Evolutionary conservation across 2,888 invertebrate genomes (phyloP).

Genomic region (Polia nebulosa): DNA sequence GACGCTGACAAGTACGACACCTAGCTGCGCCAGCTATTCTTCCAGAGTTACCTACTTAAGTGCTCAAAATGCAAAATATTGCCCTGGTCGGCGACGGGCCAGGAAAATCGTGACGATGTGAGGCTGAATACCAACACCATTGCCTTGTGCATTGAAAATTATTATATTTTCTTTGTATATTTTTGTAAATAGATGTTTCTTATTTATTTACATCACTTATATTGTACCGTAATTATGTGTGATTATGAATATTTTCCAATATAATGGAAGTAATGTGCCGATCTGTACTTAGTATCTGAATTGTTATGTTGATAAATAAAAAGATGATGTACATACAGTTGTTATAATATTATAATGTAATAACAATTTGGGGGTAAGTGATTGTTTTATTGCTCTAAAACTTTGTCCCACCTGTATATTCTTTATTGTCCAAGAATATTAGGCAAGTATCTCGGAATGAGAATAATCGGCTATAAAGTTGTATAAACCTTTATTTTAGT

Average conservation of each 20-base stretch:
- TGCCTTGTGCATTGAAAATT: slow-evolving; percentile 58
- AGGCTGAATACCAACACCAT: slow-evolving; percentile 58
- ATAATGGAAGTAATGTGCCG: slow-evolving; percentile 69
- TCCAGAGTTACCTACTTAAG: slow-evolving; percentile 75
- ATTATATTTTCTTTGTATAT: slow-evolving; percentile 74
- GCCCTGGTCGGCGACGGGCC: slow-evolving; percentile 71
- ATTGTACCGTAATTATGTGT: slow-evolving; percentile 53
- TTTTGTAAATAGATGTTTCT: slow-evolving; percentile 83
- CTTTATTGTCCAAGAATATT: too few relatives aligned
- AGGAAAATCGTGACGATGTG: slow-evolving; percentile 62
- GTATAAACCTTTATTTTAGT: too few relatives aligned
- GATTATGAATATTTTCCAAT: slow-evolving; percentile 54
- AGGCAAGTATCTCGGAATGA: too few relatives aligned
- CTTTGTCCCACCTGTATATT: neutral
- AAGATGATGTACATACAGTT: slow-evolving; percentile 83
- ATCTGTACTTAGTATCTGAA: slow-evolving; percentile 84
- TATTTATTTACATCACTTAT: slow-evolving; percentile 61
- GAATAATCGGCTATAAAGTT: too few relatives aligned
- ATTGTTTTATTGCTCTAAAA: slow-evolving; percentile 48
- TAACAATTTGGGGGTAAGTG: slow-evolving; percentile 70
- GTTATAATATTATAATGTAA: slow-evolving; percentile 77
- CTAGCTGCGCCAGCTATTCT: slow-evolving; percentile 71
- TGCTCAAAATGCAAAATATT: slow-evolving; percentile 83
- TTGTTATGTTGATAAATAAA: slow-evolving; percentile 79
- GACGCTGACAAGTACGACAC: slow-evolving; percentile 92